Evolutionary conservation across 2,113 vertebrate genomes (phyloP), one percentile per base, ranked within the genome.

Genomic region (Halichoerus grypus): DNA sequence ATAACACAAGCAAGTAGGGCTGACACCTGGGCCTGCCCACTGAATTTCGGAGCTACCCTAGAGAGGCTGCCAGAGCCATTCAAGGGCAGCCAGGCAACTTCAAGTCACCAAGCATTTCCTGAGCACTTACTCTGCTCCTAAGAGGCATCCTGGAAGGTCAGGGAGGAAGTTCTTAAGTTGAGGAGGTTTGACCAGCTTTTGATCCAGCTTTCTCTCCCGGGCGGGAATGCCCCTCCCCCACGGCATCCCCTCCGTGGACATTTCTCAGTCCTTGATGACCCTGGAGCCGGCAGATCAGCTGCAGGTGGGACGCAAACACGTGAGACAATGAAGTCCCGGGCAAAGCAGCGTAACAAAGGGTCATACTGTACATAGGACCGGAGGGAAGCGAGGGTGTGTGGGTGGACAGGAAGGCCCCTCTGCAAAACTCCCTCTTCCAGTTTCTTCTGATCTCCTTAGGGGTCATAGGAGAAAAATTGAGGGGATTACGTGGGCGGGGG

Each of bases 401-500:
- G 19, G 21, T 4, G 33, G 10, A 14, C 33, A 59, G 80, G 39
- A 57, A 55, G 61, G 0, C 24, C 69, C 46, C 10, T 1, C 88
- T 36, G 14, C 4, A 39, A 15, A 42, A 16, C 28, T 12, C 57
- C 14, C 5, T 28, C 46, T 55, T 55, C 65, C 61, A 2, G 19
- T 67, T 92, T 13, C 1, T n/a, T 67, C 57, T 19, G 19, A 22
- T 71, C 28, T 61, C 26, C 53, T 42, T 46, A 9, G 4, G 16
- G 21, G 4, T 18, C 81, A 57, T 1, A 55, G 79, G 55, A 42
- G 18, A 53, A 63, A 81, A 19, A 31, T 5, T 8, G 24, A 31
- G 42, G 28, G 7, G 1, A 36, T 4, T 5, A 1, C 16, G 36
- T 3, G 55, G 55, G 13, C 1, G 1, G 19, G 31, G 31, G 39